phyloP scores from a whole-genome alignment of 2,797 vertebrate genomes.

The Bucorvus abyssinicus region DNA sequence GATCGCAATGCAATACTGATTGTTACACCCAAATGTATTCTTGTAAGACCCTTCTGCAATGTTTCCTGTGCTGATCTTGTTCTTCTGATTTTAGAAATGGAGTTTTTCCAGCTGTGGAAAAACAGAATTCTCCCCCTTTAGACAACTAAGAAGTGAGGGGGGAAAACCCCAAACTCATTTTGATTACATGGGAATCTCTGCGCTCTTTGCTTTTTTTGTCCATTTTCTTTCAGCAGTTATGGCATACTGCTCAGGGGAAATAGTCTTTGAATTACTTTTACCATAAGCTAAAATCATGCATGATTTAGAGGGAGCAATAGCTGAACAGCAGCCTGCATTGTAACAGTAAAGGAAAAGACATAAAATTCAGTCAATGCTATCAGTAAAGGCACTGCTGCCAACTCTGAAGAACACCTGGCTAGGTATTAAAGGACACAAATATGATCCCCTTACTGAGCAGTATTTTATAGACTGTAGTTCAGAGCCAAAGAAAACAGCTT shows the following conservation, averaged over 20 bases:
- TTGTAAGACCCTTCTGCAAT: not conserved
- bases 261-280: not conserved
- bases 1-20: not conserved
- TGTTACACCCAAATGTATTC: not conserved
- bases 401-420: constrained; percentile 74
- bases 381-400: constrained; percentile 42
- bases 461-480: constrained; percentile 68
- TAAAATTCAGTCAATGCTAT: constrained; percentile 55
- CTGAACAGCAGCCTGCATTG: not conserved
- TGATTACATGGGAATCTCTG: not conserved
- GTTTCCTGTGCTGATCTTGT: not conserved
- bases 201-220: not conserved
- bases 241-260: not conserved
- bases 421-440: constrained; percentile 74
- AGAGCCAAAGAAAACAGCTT: constrained; percentile 80
- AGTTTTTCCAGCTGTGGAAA: not conserved
- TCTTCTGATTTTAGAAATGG: not conserved
- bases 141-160: not conserved
- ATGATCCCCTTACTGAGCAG: constrained; percentile 71
- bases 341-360: constrained; percentile 49
- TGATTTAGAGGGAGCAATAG: constrained; percentile 42
- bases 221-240: not conserved
- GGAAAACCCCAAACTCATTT: not conserved
- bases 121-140: not conserved
- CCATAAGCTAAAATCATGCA: not conserved